A percentile compares a stretch with the other conserved stretches of the same genome.
phyloP scores from a whole-genome alignment of 2,113 vertebrate genomes.

The Polyodon spathula region DNA sequence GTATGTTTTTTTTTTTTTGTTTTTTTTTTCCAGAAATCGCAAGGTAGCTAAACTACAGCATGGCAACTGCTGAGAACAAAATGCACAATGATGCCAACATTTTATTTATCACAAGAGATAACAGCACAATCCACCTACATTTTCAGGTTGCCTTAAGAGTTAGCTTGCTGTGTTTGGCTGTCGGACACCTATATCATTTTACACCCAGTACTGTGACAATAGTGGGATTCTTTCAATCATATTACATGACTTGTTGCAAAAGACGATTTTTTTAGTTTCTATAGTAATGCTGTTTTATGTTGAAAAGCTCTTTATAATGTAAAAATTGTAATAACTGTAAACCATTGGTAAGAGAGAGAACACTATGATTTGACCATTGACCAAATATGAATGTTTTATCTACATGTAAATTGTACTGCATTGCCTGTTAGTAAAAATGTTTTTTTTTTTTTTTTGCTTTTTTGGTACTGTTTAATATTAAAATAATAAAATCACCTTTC shows the following conservation, averaged over 20 bases:
- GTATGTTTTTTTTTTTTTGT: conserved; percentile 10
- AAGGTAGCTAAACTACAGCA: conserved; percentile 12
- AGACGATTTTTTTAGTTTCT: conserved; percentile 28
- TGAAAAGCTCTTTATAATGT: conserved; percentile 24
- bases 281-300: conserved; percentile 21
- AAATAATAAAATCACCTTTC: too few species aligned
- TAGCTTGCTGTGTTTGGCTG: conserved; percentile 32
- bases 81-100: conserved; percentile 6
- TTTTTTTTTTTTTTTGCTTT: too few species aligned
- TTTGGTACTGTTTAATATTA: too few species aligned
- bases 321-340: conserved; percentile 15
- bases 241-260: conserved; percentile 46
- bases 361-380: too few species aligned
- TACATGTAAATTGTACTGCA: too few species aligned
- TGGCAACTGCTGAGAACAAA: conserved; percentile 10
- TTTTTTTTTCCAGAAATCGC: conserved; percentile 11
- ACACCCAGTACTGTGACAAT: conserved; percentile 21
- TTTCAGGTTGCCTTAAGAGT: conserved; percentile 14
- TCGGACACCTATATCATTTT: conserved; percentile 43
- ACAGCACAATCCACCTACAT: conserved; percentile 21
- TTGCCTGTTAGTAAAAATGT: too few species aligned
- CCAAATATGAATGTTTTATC: too few species aligned
- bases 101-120: conserved; percentile 12
- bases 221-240: conserved; percentile 12
- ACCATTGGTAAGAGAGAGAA: conserved; percentile 5